Evolutionary conservation across 2,797 vertebrate genomes (phyloP).

Genomic region (Hydrophis major): DNA sequence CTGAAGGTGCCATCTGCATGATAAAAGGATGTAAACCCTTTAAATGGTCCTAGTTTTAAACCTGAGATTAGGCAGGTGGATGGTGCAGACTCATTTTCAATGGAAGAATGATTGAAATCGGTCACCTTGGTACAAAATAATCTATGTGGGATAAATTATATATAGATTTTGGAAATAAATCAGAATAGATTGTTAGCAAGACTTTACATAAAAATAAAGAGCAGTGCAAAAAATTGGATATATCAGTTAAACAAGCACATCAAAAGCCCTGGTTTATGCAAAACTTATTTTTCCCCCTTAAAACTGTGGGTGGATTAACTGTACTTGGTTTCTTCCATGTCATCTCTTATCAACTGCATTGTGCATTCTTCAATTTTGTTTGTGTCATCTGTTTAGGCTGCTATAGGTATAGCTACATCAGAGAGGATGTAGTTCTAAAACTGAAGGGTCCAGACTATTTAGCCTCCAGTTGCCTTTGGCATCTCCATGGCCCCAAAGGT

Average conservation of each 20-base stretch:
- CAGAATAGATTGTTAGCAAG: neutral
- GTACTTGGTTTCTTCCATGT: fast-evolving
- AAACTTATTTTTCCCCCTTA: neutral
- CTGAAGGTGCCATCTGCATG: neutral
- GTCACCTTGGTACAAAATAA: neutral
- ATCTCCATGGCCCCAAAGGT: constrained; percentile 76
- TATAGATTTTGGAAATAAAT: neutral
- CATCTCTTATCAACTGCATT: neutral
- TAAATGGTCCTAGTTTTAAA: neutral
- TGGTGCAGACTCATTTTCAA: neutral
- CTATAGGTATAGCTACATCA: constrained; percentile 81
- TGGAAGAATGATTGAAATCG: neutral
- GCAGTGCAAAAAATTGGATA: neutral
- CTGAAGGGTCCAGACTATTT: constrained; percentile 81
- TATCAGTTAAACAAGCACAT: neutral
- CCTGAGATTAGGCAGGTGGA: neutral
- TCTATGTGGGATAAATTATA: neutral
- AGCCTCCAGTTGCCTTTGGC: constrained; percentile 87
- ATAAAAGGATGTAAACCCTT: neutral
- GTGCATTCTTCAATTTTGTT: constrained; percentile 4
- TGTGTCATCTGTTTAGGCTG: constrained; percentile 76
- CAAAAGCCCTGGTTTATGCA: constrained; percentile 16
- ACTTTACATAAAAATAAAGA: constrained; percentile 3
- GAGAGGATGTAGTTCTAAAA: constrained; percentile 52
- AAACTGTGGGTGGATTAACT: neutral